Evolutionary conservation across 30 jellyfish, hydroid and myxozoan genomes (phyloP).

Genomic region (Chrysaora quinquecirrha): DNA sequence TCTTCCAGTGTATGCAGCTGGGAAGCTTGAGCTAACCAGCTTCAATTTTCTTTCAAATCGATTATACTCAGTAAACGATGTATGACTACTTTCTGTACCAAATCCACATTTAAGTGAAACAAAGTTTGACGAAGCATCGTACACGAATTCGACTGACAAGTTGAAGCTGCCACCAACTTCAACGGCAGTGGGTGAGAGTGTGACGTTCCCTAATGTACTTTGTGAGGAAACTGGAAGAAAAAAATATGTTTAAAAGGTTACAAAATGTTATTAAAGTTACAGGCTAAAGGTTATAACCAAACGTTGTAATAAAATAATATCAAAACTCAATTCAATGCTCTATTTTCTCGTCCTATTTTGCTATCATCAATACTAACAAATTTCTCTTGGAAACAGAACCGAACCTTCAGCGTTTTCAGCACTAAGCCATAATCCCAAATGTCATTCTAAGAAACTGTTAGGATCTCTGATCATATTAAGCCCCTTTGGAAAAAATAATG

Average conservation of each 20-base stretch:
- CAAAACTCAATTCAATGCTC: too few species aligned
- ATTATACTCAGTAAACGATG: background rate
- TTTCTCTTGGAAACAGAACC: too few species aligned
- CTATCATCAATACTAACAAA: too few species aligned
- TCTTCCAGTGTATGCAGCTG: constrained; percentile 4
- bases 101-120: background rate
- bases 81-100: background rate
- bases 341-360: too few species aligned
- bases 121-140: background rate
- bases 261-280: too few species aligned
- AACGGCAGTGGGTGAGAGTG: background rate
- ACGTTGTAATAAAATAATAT: too few species aligned
- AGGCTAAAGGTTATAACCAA: too few species aligned
- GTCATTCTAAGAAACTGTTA: too few species aligned
- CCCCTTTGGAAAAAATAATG: too few species aligned
- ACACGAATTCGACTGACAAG: background rate
- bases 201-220: background rate
- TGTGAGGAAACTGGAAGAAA: background rate
- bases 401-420: too few species aligned
- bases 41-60: background rate
- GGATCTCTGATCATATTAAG: too few species aligned
- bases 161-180: background rate
- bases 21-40: background rate
- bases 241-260: background rate
- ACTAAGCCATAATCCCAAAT: too few species aligned